Evolutionary conservation across 2,888 invertebrate genomes (phyloP), one percentile per base, ranked within the genome.

Genomic region (Scaptomyza polygonia): DNA sequence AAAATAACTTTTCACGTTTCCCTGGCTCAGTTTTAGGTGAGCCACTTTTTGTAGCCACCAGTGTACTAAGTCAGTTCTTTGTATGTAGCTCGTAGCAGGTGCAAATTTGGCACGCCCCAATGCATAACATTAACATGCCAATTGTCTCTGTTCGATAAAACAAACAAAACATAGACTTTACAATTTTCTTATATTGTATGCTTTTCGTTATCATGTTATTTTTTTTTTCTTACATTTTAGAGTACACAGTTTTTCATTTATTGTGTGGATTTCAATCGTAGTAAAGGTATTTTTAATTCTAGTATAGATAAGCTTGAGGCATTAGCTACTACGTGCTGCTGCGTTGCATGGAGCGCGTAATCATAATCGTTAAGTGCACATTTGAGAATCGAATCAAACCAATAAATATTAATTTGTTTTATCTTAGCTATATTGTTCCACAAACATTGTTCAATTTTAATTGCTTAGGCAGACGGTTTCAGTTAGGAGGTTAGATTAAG

Each of bases 381-480:
- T 39, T 16, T 44, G 27, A 49, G 49, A 48, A 40, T 40, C 27
- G 52, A 34, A 12, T 51, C 16, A 39, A 62, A 42, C 30, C 36
- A 56, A 56, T 44, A 56, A 48, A 53, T 49, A 32, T 45, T 14
- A 43, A 39, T 30, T 64, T 67, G 56, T 40, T 18, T 16, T 8
- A 7, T 44, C 11, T 14, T 30, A 16, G 12, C 16, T 21, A n/a
- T 25, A 14, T 44, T 27, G 14, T 12, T 45, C 12, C 45, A 39
- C 76, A 74, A 78, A 68, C 63, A 56, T 61, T 56, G 55, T 67
- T 58, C 58, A 27, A 61, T 63, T 57, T 77, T 86, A 65, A 67
- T 80, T 80, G 69, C 69, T 68, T 47, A 32, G 68, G 57, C 68
- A 49, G 64, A 56, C 55, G 81, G 69, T 78, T 81, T 14, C 79